A percentile compares a stretch with the other conserved stretches of the same genome.
Evolutionary conservation across 2,113 vertebrate species (phyloP).

Genomic region (Sterrhoptilus dennistouni): DNA sequence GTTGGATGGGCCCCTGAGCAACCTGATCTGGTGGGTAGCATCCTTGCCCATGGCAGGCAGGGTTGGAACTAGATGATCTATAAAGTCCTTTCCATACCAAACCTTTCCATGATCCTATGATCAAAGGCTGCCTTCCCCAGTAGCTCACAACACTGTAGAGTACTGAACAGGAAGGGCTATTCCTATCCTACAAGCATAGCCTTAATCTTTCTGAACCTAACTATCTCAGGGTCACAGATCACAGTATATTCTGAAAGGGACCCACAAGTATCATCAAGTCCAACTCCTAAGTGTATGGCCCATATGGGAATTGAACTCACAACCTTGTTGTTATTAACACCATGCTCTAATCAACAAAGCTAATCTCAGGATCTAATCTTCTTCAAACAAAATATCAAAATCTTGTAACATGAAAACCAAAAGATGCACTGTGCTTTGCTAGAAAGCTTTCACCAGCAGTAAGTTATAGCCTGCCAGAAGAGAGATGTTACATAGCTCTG

Average conservation of each 20-base stretch:
- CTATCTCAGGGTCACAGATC: background rate
- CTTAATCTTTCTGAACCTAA: background rate
- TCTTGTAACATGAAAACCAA: background rate
- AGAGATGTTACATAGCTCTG: background rate
- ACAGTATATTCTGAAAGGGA: background rate
- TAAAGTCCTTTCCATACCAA: background rate
- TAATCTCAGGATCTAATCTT: background rate
- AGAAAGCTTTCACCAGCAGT: background rate
- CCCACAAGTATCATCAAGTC: background rate
- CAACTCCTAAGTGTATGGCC: background rate
- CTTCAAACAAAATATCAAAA: background rate
- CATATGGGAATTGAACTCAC: background rate
- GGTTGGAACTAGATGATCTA: background rate
- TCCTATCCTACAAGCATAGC: background rate
- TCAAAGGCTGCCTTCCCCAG: background rate
- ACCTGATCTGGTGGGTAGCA: background rate
- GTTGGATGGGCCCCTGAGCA: background rate
- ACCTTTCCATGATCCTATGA: background rate
- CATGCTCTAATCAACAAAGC: background rate
- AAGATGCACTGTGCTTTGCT: background rate
- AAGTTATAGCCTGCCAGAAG: background rate
- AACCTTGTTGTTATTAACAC: background rate
- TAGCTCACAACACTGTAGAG: background rate
- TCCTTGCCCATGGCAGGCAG: background rate
- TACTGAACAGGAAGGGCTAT: background rate